Conservation (phyloP, 2,113 vertebrate genomes). For the Dromas ardeola region DNA sequence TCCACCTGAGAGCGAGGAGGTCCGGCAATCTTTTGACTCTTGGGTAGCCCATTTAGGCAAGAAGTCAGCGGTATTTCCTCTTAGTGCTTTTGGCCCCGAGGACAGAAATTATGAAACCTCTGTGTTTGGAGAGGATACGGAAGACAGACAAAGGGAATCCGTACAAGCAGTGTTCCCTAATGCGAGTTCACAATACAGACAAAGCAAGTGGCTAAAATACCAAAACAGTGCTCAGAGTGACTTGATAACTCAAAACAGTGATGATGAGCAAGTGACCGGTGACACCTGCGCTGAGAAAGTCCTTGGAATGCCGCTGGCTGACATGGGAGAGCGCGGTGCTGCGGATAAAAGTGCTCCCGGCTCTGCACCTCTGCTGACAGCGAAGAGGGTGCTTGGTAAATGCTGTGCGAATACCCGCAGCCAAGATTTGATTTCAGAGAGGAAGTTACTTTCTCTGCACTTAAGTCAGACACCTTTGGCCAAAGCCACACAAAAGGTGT, state of each 20-base stretch:
- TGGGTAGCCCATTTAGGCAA: not conserved
- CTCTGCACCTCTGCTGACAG: not conserved
- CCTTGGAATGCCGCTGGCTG: conserved; percentile 4
- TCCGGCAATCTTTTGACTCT: not conserved
- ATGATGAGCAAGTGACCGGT: not conserved
- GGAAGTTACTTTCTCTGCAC: conserved; percentile 6
- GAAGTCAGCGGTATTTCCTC: not conserved
- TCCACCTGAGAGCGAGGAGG: not conserved
- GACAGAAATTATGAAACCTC: conserved; percentile 33
- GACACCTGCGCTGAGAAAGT: not conserved
- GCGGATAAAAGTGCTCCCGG: not conserved
- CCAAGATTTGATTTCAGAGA: conserved; percentile 13
- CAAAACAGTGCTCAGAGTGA: conserved; percentile 31
- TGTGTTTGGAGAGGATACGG: not conserved
- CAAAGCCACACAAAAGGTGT: conserved; percentile 35
- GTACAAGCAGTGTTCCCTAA: not conserved
- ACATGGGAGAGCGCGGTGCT: not conserved
- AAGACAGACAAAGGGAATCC: not conserved
- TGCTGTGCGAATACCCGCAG: not conserved
- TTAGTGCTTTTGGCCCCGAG: not conserved
- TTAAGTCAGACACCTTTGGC: not conserved
- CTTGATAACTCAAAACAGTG: not conserved
- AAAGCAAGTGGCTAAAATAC: conserved; percentile 82
- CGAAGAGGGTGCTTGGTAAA: conserved; percentile 3
- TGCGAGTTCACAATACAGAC: not conserved